Evolutionary conservation across 92 coral and sea anemone species (phyloP), one percentile per base, ranked within the genome.

Genomic region (Galaxea fascicularis): DNA sequence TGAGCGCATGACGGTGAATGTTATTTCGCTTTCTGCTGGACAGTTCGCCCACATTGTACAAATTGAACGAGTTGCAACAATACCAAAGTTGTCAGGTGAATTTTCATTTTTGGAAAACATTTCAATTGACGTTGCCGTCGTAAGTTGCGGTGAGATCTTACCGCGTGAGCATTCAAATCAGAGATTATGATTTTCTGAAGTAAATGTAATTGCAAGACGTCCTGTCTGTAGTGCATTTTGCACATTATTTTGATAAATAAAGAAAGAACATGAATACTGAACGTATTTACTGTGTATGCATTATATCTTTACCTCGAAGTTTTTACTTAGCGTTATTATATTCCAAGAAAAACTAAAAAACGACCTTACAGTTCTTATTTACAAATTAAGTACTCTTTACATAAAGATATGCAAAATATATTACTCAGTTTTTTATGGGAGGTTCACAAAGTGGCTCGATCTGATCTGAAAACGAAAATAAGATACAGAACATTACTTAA

Each of bases 211-310:
- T 60, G 1, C 10, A 10, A 21, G 21, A 8, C 22, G 10, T 22
- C 29, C 17, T 0, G 64, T n/a, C 22, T 60, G 1, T 60, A 6
- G 8, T 4, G 25, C 14, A 60, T 60, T 21, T 13, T 60, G 14
- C 22, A 60, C 17, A 60, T 51, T 13, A 63, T 77, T 22, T 64
- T 16, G 12, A 77, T 63, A 78, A 63, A 78, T 78, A 78, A 78
- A 10, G 53, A 1, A 25, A 35, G 41, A 31, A 54, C 44, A 14
- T 57, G 4, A 29, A 31, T 41, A 15, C 17, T 30, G 2, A 5
- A 22, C 17, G 25, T 30, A 49, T 49, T 10, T 15, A 60, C 66
- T 28, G 41, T n/a, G 29, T 21, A 60, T 60, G 66, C 7, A 60
- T 20, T 26, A 66, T 64, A 46, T 29, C 10, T 41, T 70, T 20